Base-by-base conservation (phyloP, 1,140 invertebrate genomes). In the Psix sp. region DNA sequence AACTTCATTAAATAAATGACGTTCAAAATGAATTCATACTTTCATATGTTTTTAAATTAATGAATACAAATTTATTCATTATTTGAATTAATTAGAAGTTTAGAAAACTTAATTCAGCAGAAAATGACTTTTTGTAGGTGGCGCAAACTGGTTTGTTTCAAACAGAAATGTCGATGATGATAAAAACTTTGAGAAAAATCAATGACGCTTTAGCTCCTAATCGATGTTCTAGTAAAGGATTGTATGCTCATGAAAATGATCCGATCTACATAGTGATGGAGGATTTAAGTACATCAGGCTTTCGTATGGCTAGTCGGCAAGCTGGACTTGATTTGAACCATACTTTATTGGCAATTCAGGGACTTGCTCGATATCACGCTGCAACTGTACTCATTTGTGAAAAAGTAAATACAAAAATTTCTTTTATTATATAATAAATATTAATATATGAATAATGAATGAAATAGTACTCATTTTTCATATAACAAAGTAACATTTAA, bases 301-400 rank as follows among this genome's bases (percentile, higher is more conserved):
- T 87, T 77, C 80, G 87, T 65, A 84, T 91, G 89, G 86, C 88
- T 0, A 80, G 88, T 72, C 84, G 90, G 20, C 74, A 88, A 17
- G 36, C 74, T 9, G 89, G 90, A 3, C 74, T 92, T 17, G 89
- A 91, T 75, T 57, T 88, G 21, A 67, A 86, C 1, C 87, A 90
- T 42, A 79, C 83, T 5, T 73, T 85, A 35, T 46, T 90, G 5
- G 88, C 90, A 5, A 73, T 91, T 1, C 80, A 84, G 0, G 88
- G 89, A 57, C 42, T 91, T 57, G 90, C 88, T 2, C 88, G 80
- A 68, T 89, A 91, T 78, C 91, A 92, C 68, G 91, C 89, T 2
- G 78, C 86, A 1, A 89, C 90, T 0, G 83, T 89, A 16, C 85
- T 87, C 5, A 57, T 90, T 52, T 86, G 84, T 46, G 84, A 89